phyloP scores from a whole-genome alignment of 2,888 invertebrate species.

The Hololepta plana region DNA sequence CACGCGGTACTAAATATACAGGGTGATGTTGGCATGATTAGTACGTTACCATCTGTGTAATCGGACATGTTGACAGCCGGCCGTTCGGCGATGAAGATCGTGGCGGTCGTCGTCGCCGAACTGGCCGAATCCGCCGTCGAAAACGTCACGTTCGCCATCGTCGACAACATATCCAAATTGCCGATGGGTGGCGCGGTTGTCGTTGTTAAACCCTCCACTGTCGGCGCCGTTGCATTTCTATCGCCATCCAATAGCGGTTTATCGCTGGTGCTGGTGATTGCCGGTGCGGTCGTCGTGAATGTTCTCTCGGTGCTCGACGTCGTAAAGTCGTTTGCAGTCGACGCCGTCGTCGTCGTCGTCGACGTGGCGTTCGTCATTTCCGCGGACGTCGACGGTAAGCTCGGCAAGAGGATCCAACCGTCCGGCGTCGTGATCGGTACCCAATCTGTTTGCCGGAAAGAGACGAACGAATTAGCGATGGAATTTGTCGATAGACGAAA shows the following conservation, averaged over 20 bases:
- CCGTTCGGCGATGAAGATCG: constrained; percentile 3
- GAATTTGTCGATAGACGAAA: too few species aligned
- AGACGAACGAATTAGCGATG: too few species aligned
- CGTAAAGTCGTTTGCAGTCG: too few species aligned
- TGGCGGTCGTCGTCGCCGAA: constrained; percentile 6
- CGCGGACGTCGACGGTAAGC: constrained; percentile 15
- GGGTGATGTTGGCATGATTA: too few species aligned
- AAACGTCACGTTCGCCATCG: constrained; percentile 1
- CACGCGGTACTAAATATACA: too few species aligned
- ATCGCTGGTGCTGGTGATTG: constrained; percentile 10
- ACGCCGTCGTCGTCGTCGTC: constrained; percentile 14
- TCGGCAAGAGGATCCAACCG: constrained; percentile 42
- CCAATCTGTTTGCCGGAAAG: too few species aligned
- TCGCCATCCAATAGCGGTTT: background rate
- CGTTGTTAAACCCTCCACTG: background rate
- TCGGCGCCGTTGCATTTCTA: constrained; percentile 5
- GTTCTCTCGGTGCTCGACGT: constrained; percentile 16
- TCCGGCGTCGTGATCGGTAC: constrained; percentile 45
- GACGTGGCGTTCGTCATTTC: constrained; percentile 14
- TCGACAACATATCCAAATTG: constrained; percentile 1
- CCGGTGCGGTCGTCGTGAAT: constrained; percentile 9
- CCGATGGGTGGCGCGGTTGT: background rate
- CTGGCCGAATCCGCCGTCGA: constrained; percentile 1
- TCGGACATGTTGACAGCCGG: constrained; percentile 24
- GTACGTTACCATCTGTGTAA: constrained; percentile 24